Conservation (phyloP, 2,797 vertebrate genomes). For the Manis crassicaudata region DNA sequence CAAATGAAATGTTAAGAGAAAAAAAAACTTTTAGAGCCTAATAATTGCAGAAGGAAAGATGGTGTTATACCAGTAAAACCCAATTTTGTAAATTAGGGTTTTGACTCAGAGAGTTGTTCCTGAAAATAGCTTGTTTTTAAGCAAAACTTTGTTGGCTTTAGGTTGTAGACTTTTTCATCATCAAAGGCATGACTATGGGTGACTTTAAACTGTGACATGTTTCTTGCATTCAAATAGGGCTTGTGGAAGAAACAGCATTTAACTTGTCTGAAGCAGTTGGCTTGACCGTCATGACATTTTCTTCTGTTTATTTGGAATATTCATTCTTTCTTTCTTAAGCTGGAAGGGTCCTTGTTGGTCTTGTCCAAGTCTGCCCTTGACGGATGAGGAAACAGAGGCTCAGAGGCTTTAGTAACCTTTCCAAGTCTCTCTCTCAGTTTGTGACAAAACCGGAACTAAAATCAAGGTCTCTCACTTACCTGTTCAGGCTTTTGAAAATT, state of each 20-base stretch:
- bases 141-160: slow-evolving; percentile 52
- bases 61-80: slow-evolving; percentile 52
- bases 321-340: not conserved
- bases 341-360: not conserved
- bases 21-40: slow-evolving; percentile 25
- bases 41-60: slow-evolving; percentile 62
- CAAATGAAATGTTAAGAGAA: slow-evolving; percentile 48
- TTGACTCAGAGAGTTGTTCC: slow-evolving; percentile 50
- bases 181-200: not conserved
- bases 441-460: not conserved
- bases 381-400: not conserved
- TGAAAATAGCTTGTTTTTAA: slow-evolving; percentile 69
- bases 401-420: not conserved
- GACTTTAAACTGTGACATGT: slow-evolving; percentile 48
- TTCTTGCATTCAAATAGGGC: slow-evolving; percentile 32
- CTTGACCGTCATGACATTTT: not conserved
- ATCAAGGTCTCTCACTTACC: not conserved
- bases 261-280: slow-evolving; percentile 37
- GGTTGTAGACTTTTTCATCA: slow-evolving; percentile 31
- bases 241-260: slow-evolving; percentile 27
- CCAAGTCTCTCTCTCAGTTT: not conserved
- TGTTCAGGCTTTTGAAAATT: not conserved
- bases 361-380: not conserved
- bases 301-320: not conserved
- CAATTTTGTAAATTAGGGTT: slow-evolving; percentile 61